Percentiles rank a stretch among this genome's conserved stretches.
Conservation (phyloP, 1,140 invertebrate species). For the Hirudo medicinalis region DNA sequence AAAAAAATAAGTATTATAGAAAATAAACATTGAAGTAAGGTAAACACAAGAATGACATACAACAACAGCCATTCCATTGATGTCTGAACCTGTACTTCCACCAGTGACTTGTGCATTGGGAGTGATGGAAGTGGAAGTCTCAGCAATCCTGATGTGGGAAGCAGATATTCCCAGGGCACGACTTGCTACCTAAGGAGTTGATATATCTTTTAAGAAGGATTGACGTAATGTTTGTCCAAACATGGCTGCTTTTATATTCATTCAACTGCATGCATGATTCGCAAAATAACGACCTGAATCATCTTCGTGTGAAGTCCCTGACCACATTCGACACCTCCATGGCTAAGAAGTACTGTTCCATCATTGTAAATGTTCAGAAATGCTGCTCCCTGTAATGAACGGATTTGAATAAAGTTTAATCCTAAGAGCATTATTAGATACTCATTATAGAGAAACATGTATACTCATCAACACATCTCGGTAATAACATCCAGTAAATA, state of each 20-base stretch:
- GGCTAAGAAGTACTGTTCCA: constrained; percentile 76
- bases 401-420: neutral
- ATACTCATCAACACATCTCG: too few relatives aligned
- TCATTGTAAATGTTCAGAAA: constrained; percentile 72
- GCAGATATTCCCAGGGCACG: constrained; percentile 52
- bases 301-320: constrained; percentile 90
- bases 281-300: constrained; percentile 51
- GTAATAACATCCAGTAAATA: too few relatives aligned
- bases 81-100: constrained; percentile 78
- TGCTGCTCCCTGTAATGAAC: constrained; percentile 52
- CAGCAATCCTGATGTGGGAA: constrained; percentile 66
- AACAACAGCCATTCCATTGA: constrained; percentile 78
- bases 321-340: constrained; percentile 86
- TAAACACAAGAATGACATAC: neutral
- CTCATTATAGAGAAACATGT: too few relatives aligned
- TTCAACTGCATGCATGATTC: too few relatives aligned
- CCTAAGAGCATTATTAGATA: neutral
- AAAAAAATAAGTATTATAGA: neutral
- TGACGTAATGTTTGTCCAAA: neutral
- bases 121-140: constrained; percentile 77
- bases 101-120: constrained; percentile 67
- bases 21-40: neutral
- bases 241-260: too few relatives aligned
- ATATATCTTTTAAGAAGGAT: neutral
- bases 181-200: constrained; percentile 35